Conservation (phyloP, 2,113 vertebrate genomes). For the Calidris pugnax region DNA sequence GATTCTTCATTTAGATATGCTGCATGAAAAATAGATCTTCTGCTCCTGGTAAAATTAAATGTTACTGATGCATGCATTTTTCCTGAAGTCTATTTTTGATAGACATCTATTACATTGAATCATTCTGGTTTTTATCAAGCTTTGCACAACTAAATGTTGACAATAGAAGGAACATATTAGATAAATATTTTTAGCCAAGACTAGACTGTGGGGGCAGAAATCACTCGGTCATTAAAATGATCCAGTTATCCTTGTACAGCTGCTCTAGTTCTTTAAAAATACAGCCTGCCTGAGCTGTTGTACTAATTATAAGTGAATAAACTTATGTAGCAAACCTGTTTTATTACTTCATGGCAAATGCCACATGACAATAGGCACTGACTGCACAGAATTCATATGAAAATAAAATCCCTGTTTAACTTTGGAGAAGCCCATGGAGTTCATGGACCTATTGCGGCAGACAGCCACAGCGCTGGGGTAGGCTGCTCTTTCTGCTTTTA, state of each 20-base stretch:
- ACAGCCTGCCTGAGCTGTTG: neutral
- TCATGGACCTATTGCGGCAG: neutral
- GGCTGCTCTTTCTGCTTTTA: neutral
- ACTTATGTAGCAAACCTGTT: neutral
- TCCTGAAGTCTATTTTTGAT: slow-evolving; percentile 40
- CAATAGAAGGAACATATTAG: neutral
- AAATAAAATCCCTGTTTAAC: neutral
- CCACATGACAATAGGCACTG: neutral
- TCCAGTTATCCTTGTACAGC: neutral
- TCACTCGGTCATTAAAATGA: neutral
- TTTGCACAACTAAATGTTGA: neutral
- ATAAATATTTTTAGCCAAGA: slow-evolving; percentile 33
- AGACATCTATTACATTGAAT: slow-evolving; percentile 16
- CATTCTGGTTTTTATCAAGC: neutral
- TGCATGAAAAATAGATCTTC: slow-evolving; percentile 27
- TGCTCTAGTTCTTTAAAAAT: neutral
- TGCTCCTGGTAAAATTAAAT: slow-evolving; percentile 40
- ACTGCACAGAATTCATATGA: neutral
- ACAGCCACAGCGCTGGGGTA: neutral
- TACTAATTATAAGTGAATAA: neutral
- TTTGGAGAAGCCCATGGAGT: neutral
- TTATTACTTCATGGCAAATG: neutral
- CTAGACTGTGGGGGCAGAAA: neutral
- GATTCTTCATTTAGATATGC: slow-evolving; percentile 18
- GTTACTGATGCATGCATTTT: slow-evolving; percentile 45